These are phyloP conservation scores for Cromileptes altivelis DNA, from an alignment of 2,113 vertebrate genomes.

Conservation along the genomic window DNA sequence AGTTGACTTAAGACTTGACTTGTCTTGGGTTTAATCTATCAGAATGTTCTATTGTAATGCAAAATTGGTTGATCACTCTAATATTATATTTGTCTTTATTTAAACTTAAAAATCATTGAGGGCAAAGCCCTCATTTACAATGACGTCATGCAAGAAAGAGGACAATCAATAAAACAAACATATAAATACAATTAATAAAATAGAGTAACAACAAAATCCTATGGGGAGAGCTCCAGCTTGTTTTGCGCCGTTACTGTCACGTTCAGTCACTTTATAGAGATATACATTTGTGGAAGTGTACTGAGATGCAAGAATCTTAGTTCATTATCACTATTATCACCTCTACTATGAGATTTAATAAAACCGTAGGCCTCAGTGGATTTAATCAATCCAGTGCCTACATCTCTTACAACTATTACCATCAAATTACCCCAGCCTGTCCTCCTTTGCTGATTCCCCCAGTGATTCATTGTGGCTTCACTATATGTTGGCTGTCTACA, in stretches of 20 bases:
- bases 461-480: slow-evolving; percentile 43
- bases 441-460: slow-evolving; percentile 51
- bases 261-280: not conserved
- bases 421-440: slow-evolving; percentile 46
- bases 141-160: no score
- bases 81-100: no score
- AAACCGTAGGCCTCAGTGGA: slow-evolving; percentile 28
- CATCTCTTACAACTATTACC: slow-evolving; percentile 45
- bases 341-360: slow-evolving; percentile 17
- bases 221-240: not conserved
- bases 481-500: slow-evolving; percentile 46
- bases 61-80: not conserved
- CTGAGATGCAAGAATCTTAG: not conserved
- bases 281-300: not conserved
- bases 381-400: slow-evolving; percentile 37
- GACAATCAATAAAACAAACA: no score
- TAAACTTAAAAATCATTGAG: no score
- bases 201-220: no score
- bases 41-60: not conserved
- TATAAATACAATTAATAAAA: no score
- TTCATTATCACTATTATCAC: slow-evolving; percentile 42
- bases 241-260: not conserved
- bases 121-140: no score
- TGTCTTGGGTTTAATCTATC: not conserved
- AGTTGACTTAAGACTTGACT: not conserved